Evolutionary conservation across 2,113 vertebrate species (phyloP), one percentile per base, ranked within the genome.

Genomic region (Melanocharis versteri): DNA sequence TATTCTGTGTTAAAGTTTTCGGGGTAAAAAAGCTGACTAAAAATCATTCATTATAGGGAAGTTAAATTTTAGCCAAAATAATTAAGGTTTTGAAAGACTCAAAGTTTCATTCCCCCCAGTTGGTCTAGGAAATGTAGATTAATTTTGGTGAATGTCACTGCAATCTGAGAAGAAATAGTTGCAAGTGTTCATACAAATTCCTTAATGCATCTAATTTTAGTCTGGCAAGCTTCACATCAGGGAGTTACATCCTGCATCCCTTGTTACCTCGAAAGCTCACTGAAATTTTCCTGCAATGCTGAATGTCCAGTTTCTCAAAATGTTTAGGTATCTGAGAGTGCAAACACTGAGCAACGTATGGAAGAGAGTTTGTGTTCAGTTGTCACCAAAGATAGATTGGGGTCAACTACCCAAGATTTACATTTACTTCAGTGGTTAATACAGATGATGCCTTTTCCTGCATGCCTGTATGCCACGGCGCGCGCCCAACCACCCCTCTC

Each of bases 381-480:
- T 89, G 89, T 91, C 92, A 84, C 80, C 78, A 89, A 87, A 94
- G 88, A 93, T 54, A 95, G 73, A 93, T 90, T 84, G 78, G 47
- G 93, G 93, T 94, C 88, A 94, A 58, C 84, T n/a, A 65, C 73
- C 60, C 62, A 70, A 93, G 72, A 81, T 65, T 71, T 45, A 60
- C 39, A 47, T 66, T 92, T 71, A 92, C 80, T 96, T 86, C 69
- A 58, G 6, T 73, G 42, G 40, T 76, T 93, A 65, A 91, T 70
- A 78, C 47, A 82, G 72, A 53, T 48, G 47, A 58, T 37, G 45
- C 51, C 85, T 91, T 71, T 86, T 72, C 62, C 72, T 87, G 40
- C n/a, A 60, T 58, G 92, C n/a, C 65, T 76, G 8, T 77, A 87
- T n/a, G n/a, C n/a, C n/a, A n/a, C n/a, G n/a, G n/a, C n/a, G n/a